These are phyloP conservation scores for Euura lappo DNA, from an alignment of 1,140 invertebrate species.

Conservation along the genomic window DNA sequence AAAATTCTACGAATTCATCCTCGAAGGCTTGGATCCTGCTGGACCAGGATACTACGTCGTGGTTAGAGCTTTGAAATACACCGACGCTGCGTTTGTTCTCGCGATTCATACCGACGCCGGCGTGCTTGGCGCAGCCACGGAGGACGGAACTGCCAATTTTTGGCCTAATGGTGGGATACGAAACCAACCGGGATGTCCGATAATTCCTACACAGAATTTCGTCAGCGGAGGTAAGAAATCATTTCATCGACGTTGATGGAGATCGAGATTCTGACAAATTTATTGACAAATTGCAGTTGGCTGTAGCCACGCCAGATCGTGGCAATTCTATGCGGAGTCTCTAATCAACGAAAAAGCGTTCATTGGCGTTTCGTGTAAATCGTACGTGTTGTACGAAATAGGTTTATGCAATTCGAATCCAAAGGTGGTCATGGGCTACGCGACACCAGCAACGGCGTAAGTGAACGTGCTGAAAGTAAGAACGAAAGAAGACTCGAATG, in stretches of 20 bases:
- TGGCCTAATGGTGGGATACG: constrained; percentile 69
- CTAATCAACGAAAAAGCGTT: constrained; percentile 52
- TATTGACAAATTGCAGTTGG: constrained; percentile 56
- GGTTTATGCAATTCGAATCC: constrained; percentile 23
- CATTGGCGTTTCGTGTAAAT: constrained; percentile 43
- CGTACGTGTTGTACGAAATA: background rate
- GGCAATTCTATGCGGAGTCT: constrained; percentile 67
- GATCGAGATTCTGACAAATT: too few species aligned
- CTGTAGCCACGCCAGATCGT: constrained; percentile 71
- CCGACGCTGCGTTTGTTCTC: constrained; percentile 66
- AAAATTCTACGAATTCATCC: background rate
- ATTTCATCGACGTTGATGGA: background rate
- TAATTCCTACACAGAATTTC: background rate
- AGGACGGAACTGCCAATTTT: constrained; percentile 69
- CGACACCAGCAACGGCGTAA: constrained; percentile 29
- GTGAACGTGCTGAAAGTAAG: constrained; percentile 5
- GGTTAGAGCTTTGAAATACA: constrained; percentile 34
- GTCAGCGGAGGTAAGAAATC: background rate
- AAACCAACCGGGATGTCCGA: constrained; percentile 70
- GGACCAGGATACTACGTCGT: constrained; percentile 47
- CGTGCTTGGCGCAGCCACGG: constrained; percentile 46
- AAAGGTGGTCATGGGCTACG: constrained; percentile 34
- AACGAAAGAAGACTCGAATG: too few species aligned
- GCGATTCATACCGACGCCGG: constrained; percentile 69
- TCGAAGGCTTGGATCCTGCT: constrained; percentile 60